phyloP scores from a whole-genome alignment of 2,888 invertebrate species.

The Ochlodes sylvanus region DNA sequence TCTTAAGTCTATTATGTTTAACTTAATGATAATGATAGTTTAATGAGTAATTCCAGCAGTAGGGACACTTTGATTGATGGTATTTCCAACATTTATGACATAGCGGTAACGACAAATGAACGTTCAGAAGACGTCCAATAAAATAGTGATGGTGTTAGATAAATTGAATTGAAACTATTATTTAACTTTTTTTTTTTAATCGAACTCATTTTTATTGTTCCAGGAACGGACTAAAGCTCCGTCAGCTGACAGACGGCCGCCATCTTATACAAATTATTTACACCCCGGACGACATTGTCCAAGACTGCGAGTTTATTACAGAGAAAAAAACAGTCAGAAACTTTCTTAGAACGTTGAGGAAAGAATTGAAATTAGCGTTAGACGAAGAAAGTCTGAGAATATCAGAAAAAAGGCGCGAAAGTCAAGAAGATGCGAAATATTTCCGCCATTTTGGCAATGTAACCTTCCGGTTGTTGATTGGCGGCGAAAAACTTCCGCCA shows the following conservation, averaged over 20 bases:
- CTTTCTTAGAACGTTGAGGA: constrained; percentile 85
- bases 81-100: too few species aligned
- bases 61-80: too few species aligned
- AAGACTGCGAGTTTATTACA: constrained; percentile 88
- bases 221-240: constrained; percentile 85
- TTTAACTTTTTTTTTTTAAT: too few species aligned
- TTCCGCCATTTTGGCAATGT: constrained; percentile 80
- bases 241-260: constrained; percentile 88
- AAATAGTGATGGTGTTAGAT: too few species aligned
- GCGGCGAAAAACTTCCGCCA: constrained; percentile 73
- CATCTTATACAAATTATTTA: constrained; percentile 89
- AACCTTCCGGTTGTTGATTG: constrained; percentile 81
- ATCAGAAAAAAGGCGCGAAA: constrained; percentile 54
- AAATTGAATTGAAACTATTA: too few species aligned
- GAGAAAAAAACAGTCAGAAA: constrained; percentile 81
- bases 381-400: constrained; percentile 69
- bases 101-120: too few species aligned
- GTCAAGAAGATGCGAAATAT: constrained; percentile 62
- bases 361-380: constrained; percentile 80
- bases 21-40: too few species aligned
- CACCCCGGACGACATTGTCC: constrained; percentile 83
- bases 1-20: too few species aligned
- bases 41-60: too few species aligned
- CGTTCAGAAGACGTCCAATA: too few species aligned
- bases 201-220: constrained; percentile 54